A percentile compares a stretch with the other conserved stretches of the same genome.
These are phyloP conservation scores for Gila orcuttii DNA, from an alignment of 2,113 vertebrate genomes.

Conservation along the genomic window DNA sequence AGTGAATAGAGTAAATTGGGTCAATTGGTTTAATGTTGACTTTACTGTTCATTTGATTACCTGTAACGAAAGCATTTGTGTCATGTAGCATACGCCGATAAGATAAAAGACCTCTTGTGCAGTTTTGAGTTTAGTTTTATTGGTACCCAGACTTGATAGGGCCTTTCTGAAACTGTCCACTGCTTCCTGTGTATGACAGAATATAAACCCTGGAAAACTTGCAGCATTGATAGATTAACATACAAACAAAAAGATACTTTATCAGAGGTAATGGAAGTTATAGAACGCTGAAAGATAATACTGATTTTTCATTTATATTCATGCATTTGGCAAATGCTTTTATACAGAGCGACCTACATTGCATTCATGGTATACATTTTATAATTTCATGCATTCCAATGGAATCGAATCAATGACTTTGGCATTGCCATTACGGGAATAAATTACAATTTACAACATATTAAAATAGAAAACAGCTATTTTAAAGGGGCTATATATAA, in stretches of 20 bases:
- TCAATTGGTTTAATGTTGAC: neutral
- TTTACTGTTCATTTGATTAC: conserved; percentile 54
- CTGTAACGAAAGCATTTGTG: conserved; percentile 68
- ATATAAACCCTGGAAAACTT: neutral
- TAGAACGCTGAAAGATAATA: neutral
- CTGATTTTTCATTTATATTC: neutral
- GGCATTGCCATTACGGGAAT: neutral
- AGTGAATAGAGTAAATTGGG: neutral
- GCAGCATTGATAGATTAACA: neutral
- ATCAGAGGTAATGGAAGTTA: neutral
- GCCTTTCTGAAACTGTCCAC: conserved; percentile 71
- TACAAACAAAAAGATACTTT: neutral
- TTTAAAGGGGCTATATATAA: no score
- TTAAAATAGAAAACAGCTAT: neutral
- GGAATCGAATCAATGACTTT: neutral
- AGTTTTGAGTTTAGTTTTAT: conserved; percentile 44
- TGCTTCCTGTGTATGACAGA: conserved; percentile 70
- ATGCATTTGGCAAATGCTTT: neutral
- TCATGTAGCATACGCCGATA: conserved; percentile 77
- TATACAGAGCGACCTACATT: neutral
- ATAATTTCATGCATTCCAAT: neutral
- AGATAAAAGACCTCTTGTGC: conserved; percentile 68
- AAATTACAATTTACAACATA: neutral
- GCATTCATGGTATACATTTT: neutral
- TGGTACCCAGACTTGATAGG: conserved; percentile 60